Evolutionary conservation across 1,140 invertebrate genomes (phyloP), one percentile per base, ranked within the genome.

Genomic region (Gryon sp.): DNA sequence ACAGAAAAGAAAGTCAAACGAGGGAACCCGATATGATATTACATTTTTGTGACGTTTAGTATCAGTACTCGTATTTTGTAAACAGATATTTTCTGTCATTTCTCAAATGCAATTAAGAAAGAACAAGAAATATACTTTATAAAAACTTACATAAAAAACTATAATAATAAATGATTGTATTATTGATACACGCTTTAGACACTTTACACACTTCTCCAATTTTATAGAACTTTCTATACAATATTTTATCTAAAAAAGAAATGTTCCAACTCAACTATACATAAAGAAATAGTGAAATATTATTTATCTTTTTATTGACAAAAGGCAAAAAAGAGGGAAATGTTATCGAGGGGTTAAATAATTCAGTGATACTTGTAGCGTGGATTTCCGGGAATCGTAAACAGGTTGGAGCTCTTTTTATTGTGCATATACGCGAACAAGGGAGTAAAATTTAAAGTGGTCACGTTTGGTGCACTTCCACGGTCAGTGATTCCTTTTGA

Each of bases 391-490:
- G 52, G 45, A 60, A 75, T 66, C 48, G 62, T 60, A 30, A 66
- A 65, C 70, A 73, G 43, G 59, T 59, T 60, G 22, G 32, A 45
- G 36, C 34, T 60, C 45, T 66, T 74, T 73, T 76, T 73, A 38
- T 68, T 70, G 70, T 63, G 26, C 24, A 50, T 30, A 69, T 45
- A 69, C 38, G 43, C 15, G 48, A 24, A 43, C 52, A 50, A 68
- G 76, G 40, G 38, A 40, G 62, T 34, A 36, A 62, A 65, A 55
- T 75, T 80, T 78, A 53, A 63, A 55, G 60, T 66, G 62, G 60
- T 72, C 65, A 70, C 70, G 65, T 80, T 77, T 62, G 46, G 59
- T 76, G 76, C 69, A 65, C 66, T 59, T 20, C 75, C 75, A 69
- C 66, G 48, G 68, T 41, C 59, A 69, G 45, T 73, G 68, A 59